Conservation (phyloP, 2,113 vertebrate genomes). For the Globicephala melas region DNA sequence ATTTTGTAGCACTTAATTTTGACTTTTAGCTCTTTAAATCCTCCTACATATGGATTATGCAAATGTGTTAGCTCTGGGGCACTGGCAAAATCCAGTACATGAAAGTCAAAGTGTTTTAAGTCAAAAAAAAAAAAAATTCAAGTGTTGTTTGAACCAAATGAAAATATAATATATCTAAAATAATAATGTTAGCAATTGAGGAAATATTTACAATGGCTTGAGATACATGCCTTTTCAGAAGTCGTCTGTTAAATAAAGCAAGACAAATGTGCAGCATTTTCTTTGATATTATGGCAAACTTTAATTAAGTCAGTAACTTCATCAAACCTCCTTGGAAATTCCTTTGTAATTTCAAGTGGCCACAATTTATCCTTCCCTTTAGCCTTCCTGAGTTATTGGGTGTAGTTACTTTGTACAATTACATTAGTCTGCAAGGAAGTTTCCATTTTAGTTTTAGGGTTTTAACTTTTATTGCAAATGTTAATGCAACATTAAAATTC, state of each 20-base stretch:
- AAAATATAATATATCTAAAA: background rate
- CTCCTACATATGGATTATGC: background rate
- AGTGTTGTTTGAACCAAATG: background rate
- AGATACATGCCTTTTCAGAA: background rate
- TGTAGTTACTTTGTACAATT: constrained; percentile 25
- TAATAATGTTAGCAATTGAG: background rate
- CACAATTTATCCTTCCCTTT: constrained; percentile 30
- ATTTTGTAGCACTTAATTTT: background rate
- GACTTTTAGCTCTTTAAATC: background rate
- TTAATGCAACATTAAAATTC: constrained; percentile 71
- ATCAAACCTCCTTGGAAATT: background rate
- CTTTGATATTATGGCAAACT: background rate
- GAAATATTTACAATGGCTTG: background rate
- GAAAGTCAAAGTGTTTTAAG: background rate
- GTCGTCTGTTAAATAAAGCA: background rate
- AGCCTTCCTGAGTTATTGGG: constrained; percentile 26
- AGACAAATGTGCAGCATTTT: background rate
- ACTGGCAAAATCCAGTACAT: background rate
- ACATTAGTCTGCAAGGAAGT: constrained; percentile 21
- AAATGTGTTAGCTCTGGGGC: background rate
- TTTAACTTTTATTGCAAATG: constrained; percentile 68
- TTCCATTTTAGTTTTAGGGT: constrained; percentile 41
- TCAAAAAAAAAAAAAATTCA: background rate
- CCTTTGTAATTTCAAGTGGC: background rate
- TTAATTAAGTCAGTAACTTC: constrained; percentile 38